A percentile compares a stretch with the other conserved stretches of the same genome.
Conservation (phyloP, 2,888 invertebrate genomes). For the Anthophora plumipes region DNA sequence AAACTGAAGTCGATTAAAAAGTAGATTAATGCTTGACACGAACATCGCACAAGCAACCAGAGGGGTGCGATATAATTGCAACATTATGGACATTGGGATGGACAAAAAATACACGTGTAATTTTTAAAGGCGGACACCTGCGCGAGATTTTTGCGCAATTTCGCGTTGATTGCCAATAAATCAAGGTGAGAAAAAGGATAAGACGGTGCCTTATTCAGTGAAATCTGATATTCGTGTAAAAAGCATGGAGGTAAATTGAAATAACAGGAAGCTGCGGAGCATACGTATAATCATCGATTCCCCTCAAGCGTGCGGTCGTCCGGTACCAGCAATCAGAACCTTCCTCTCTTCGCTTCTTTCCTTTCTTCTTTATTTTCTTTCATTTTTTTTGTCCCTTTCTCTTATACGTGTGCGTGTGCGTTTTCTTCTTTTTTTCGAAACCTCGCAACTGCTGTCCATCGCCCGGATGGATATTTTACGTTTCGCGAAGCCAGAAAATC, state of each 20-base stretch:
- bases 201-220: not conserved
- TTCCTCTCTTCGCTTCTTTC: constrained; percentile 21
- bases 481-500: constrained; percentile 80
- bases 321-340: constrained; percentile 51
- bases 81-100: not conserved
- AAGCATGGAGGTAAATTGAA: constrained; percentile 33
- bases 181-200: not conserved
- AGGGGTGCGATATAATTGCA: not conserved
- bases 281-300: constrained; percentile 40
- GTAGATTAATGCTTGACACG: not conserved
- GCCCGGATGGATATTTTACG: constrained; percentile 75
- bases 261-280: constrained; percentile 48
- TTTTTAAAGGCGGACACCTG: too few relatives aligned
- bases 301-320: constrained; percentile 44
- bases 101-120: not conserved
- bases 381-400: not conserved
- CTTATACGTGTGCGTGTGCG: constrained; percentile 33
- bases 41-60: not conserved
- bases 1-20: not conserved
- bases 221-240: constrained; percentile 38
- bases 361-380: constrained; percentile 51
- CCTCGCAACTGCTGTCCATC: constrained; percentile 71
- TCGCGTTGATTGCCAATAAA: constrained; percentile 15
- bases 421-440: constrained; percentile 74
- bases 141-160: constrained; percentile 4